phyloP scores from a whole-genome alignment of 2,888 invertebrate genomes.

The Spisula subtruncata region DNA sequence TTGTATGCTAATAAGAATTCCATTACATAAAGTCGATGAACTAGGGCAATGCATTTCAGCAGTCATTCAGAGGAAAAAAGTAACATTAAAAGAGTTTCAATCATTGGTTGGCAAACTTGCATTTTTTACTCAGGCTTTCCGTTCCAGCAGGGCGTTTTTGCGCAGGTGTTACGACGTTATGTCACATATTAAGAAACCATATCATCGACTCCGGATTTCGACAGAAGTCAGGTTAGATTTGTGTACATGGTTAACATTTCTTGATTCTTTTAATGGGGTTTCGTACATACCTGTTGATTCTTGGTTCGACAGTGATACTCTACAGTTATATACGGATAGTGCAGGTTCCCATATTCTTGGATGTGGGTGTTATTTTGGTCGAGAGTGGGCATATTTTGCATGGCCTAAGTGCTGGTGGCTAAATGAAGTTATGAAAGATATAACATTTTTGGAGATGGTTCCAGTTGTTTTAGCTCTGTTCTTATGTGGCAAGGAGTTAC shows the following conservation, averaged over 20 bases:
- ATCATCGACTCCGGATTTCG: background rate
- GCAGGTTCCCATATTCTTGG: constrained; percentile 14
- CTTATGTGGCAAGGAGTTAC: constrained; percentile 16
- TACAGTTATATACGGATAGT: constrained; percentile 35
- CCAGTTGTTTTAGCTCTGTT: constrained; percentile 30
- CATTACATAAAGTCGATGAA: background rate
- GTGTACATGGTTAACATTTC: background rate
- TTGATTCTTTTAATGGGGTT: constrained; percentile 20
- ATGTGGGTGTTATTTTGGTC: constrained; percentile 16
- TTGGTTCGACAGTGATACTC: background rate
- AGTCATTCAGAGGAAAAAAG: background rate
- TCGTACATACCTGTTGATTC: background rate
- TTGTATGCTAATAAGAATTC: background rate
- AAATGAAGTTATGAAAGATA: constrained; percentile 12
- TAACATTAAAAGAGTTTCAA: constrained; percentile 15
- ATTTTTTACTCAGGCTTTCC: constrained; percentile 24
- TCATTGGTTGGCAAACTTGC: background rate
- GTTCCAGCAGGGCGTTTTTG: constrained; percentile 14
- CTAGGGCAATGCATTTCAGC: background rate
- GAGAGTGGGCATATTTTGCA: constrained; percentile 20
- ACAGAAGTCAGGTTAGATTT: background rate
- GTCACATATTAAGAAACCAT: background rate
- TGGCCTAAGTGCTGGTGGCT: constrained; percentile 25
- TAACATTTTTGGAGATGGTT: constrained; percentile 44
- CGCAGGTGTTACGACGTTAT: constrained; percentile 24